Conservation (phyloP, 1,140 invertebrate genomes). For the Lepidotrigona ventralis region DNA sequence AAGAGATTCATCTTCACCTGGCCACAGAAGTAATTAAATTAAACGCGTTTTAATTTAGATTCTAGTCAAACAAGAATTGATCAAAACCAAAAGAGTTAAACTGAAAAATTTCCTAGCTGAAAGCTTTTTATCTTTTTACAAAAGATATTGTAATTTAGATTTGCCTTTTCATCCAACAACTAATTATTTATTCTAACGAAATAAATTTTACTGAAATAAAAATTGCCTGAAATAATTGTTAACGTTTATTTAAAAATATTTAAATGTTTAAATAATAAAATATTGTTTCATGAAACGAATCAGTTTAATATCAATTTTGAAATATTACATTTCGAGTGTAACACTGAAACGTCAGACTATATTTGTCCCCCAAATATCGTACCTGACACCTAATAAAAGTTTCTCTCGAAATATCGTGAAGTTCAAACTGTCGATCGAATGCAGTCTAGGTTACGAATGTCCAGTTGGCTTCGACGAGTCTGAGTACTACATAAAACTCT, state of each 20-base stretch:
- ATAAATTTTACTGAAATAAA: not conserved
- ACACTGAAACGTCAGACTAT: no score
- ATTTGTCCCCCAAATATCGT: not conserved
- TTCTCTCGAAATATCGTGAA: not conserved
- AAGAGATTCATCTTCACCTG: not conserved
- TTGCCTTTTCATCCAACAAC: no score
- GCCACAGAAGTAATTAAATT: not conserved
- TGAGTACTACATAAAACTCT: slow-evolving; percentile 63
- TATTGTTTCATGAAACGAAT: not conserved
- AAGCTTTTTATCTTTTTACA: no score
- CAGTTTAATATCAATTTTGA: not conserved
- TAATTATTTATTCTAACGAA: no score
- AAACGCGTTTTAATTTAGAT: no score
- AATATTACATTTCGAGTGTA: no score
- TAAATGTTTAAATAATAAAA: not conserved
- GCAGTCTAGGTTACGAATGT: slow-evolving; percentile 53
- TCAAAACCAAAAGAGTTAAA: no score
- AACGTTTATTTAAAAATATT: not conserved
- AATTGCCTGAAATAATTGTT: not conserved
- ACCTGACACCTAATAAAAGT: not conserved
- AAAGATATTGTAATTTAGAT: no score
- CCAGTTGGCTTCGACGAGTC: slow-evolving; percentile 61
- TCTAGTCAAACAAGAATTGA: no score
- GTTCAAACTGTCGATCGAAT: not conserved
- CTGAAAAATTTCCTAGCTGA: no score